Evolutionary conservation across 1,140 invertebrate species (phyloP).

Genomic region (Probaryconus sp.): DNA sequence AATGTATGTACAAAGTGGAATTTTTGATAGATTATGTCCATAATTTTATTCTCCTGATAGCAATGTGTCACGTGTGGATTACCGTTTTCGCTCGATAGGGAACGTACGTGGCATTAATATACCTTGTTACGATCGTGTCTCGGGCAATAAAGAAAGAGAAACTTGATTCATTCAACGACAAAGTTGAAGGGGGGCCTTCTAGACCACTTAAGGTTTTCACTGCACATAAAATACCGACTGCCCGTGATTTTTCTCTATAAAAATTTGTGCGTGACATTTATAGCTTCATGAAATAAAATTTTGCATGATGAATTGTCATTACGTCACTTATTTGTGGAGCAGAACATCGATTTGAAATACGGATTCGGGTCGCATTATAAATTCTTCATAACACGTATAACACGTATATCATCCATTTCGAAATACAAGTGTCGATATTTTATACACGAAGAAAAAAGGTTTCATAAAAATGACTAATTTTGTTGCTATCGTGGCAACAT

Average conservation of each 20-base stretch:
- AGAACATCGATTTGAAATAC: background rate
- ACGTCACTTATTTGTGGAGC: background rate
- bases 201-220: conserved; percentile 37
- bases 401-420: too few species aligned
- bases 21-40: background rate
- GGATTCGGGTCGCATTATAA: too few species aligned
- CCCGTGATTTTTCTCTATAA: conserved; percentile 28
- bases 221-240: conserved; percentile 33
- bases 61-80: conserved; percentile 17
- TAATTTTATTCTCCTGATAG: conserved; percentile 5
- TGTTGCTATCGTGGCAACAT: too few species aligned
- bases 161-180: conserved; percentile 39
- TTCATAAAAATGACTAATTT: too few species aligned
- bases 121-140: conserved; percentile 31
- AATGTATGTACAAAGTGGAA: background rate
- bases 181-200: conserved; percentile 2
- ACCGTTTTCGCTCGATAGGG: conserved; percentile 12
- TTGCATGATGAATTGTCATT: conserved; percentile 10
- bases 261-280: conserved; percentile 33
- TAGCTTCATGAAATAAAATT: conserved; percentile 7
- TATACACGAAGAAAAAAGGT: too few species aligned
- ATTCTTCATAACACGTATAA: too few species aligned
- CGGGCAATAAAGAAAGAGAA: conserved; percentile 30
- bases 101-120: conserved; percentile 28
- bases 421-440: too few species aligned